These are phyloP conservation scores for Parapsyche elsis DNA, from an alignment of 1,140 invertebrate genomes.

Conservation along the genomic window DNA sequence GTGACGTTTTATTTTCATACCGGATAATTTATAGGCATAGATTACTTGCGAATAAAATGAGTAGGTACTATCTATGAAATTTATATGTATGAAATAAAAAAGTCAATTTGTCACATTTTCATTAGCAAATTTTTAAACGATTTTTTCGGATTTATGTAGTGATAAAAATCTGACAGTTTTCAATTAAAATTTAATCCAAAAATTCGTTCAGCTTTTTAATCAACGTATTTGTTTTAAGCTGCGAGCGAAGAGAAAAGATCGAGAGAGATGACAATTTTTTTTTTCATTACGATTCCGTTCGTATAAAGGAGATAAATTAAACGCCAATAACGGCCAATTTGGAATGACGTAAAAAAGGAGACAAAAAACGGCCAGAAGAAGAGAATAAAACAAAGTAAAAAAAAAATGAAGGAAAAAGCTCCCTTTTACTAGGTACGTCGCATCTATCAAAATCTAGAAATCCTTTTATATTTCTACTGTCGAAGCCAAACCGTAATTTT, in stretches of 20 bases:
- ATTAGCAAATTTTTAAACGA: too few relatives aligned
- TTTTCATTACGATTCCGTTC: background rate
- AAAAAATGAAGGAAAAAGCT: background rate
- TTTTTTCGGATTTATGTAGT: too few relatives aligned
- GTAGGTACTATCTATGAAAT: too few relatives aligned
- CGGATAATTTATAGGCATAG: too few relatives aligned
- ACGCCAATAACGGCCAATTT: constrained; percentile 16
- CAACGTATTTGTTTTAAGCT: too few relatives aligned
- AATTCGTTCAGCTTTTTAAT: too few relatives aligned
- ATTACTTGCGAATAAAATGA: too few relatives aligned
- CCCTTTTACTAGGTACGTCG: background rate
- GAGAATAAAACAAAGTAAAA: background rate
- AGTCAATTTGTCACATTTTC: too few relatives aligned
- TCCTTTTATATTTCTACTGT: background rate
- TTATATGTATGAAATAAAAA: too few relatives aligned
- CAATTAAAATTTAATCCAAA: too few relatives aligned
- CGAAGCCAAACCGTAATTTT: background rate
- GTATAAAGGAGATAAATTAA: background rate
- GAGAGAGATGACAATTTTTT: background rate
- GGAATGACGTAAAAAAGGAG: background rate
- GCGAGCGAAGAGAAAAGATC: background rate
- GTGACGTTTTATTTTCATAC: too few relatives aligned
- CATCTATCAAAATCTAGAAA: constrained; percentile 1
- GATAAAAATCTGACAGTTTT: too few relatives aligned
- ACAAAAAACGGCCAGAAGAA: background rate